Conservation (phyloP, 1,140 invertebrate species). For the Aphelenchoides fujianensis region DNA sequence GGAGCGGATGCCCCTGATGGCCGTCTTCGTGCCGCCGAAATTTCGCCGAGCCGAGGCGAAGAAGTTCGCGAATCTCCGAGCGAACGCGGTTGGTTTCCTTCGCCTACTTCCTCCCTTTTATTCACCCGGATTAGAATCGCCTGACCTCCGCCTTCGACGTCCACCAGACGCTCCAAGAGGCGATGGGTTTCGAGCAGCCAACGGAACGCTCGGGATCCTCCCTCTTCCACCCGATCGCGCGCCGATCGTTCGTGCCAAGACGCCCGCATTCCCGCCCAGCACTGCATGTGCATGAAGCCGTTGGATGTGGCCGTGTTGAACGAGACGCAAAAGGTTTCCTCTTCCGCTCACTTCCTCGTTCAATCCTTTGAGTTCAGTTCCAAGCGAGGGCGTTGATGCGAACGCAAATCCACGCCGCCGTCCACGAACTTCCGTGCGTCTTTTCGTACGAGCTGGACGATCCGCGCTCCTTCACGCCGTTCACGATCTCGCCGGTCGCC, state of each 20-base stretch:
- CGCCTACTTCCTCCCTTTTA: neutral
- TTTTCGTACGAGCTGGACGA: neutral
- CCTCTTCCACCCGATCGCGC: conserved; percentile 40
- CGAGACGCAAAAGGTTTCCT: neutral
- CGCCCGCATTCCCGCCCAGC: conserved; percentile 43
- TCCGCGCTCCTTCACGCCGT: neutral
- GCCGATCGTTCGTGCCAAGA: conserved; percentile 41
- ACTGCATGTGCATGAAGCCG: conserved; percentile 43
- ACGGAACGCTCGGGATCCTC: conserved; percentile 35
- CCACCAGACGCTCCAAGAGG: conserved; percentile 46
- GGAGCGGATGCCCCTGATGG: conserved; percentile 59
- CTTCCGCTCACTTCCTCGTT: too few species aligned
- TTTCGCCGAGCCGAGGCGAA: conserved; percentile 37
- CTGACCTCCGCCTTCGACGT: conserved; percentile 53
- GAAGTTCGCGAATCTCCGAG: neutral
- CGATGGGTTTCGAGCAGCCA: conserved; percentile 24
- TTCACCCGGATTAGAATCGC: conserved; percentile 37
- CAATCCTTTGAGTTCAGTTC: too few species aligned
- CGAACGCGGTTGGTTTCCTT: neutral
- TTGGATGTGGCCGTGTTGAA: neutral
- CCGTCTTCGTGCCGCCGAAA: conserved; percentile 41
- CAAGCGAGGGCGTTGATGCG: neutral
- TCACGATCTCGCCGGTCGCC: neutral
- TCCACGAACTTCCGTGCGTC: neutral
- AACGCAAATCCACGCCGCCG: neutral